Conservation (phyloP, 2,888 invertebrate genomes). For the Drosophila stalkeri region DNA sequence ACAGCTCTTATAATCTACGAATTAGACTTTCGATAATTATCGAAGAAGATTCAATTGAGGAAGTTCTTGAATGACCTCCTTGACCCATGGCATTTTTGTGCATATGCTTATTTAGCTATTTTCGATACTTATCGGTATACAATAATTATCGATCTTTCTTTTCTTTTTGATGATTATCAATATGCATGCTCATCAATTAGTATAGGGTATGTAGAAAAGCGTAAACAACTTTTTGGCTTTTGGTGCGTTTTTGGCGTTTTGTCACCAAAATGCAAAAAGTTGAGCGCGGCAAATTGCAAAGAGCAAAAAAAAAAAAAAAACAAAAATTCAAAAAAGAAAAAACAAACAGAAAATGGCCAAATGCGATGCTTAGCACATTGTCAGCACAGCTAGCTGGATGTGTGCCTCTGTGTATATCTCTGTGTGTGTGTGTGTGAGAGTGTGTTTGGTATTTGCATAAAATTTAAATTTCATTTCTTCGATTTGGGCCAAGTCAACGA, state of each 20-base stretch:
- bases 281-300: slow-evolving; percentile 44
- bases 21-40: not conserved
- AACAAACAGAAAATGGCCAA: slow-evolving; percentile 25
- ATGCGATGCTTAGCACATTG: slow-evolving; percentile 63
- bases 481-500: slow-evolving; percentile 63
- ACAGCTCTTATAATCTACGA: not conserved
- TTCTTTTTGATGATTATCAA: not conserved
- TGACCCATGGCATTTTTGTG: not conserved
- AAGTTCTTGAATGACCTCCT: no score
- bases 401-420: slow-evolving; percentile 10
- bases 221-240: slow-evolving; percentile 37
- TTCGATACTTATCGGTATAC: not conserved
- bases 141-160: no score
- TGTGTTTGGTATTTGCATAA: slow-evolving; percentile 56
- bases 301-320: slow-evolving; percentile 5
- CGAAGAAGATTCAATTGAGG: no score
- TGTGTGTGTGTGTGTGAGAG: slow-evolving; percentile 17
- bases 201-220: slow-evolving; percentile 5
- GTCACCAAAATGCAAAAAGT: slow-evolving; percentile 43
- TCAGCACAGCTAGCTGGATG: slow-evolving; percentile 35
- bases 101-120: not conserved
- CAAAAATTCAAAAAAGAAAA: slow-evolving; percentile 4
- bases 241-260: slow-evolving; percentile 22
- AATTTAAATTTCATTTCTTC: slow-evolving; percentile 68
- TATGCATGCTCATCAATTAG: not conserved